Evolutionary conservation across 2,888 invertebrate genomes (phyloP), one percentile per base, ranked within the genome.

Genomic region (Ganaspis brasiliensis): DNA sequence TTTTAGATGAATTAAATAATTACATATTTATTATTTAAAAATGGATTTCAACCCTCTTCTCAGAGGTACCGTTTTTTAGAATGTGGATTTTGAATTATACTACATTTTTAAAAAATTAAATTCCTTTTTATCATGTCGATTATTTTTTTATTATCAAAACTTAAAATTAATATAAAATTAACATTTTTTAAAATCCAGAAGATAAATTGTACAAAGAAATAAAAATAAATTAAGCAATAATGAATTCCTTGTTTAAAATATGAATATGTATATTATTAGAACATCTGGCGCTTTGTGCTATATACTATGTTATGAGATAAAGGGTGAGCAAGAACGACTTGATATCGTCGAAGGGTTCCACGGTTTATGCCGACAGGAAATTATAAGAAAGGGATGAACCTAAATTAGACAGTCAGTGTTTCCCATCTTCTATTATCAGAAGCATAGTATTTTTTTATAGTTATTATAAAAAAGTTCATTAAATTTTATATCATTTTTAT

Each of bases 211-310:
- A 10, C 49, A 24, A 49, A 52, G 10, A 26, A 57, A 10, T 83
- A 84, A 83, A 82, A 75, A 79, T 84, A 85, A 84, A 79, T 74
- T 75, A 77, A n/a, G n/a, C 59, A 77, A 72, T 75, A 74, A 76
- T 55, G 70, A 61, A 78, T 73, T 61, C 19, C n/a, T 12, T 0
- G 12, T 24, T n/a, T 19, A 37, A 73, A 79, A 83, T 87, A 88
- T 88, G 88, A 88, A 88, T 88, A 88, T 88, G 87, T 85, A 88
- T 87, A 52, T 52, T 52, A 52, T 83, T 85, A 81, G 80, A 86
- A 87, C 88, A 88, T 88, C 87, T 88, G 88, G 84, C 83, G 85
- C 85, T 84, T 81, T 82, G 83, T 85, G 80, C 78, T 77, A n/a
- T n/a, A 75, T 78, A 59, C 67, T 57, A 52, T 75, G 79, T 83